Evolutionary conservation across 2,113 vertebrate species (phyloP).

Genomic region (Columba livia): DNA sequence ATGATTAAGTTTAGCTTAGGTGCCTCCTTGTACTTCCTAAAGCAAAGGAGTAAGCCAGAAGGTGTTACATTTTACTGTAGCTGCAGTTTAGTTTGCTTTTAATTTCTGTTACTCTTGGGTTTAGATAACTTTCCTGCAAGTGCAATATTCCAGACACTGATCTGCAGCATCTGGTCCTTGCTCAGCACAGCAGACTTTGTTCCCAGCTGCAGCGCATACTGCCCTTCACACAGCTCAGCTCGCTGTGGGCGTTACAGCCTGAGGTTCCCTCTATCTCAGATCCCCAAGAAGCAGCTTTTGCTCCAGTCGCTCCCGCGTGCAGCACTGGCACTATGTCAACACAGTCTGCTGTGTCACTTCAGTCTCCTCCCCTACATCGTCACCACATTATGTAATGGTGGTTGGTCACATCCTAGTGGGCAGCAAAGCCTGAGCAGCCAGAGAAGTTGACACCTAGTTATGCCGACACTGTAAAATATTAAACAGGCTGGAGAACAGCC

Average conservation of each 20-base stretch:
- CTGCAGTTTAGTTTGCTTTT: background rate
- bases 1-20: background rate
- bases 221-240: background rate
- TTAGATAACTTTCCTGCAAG: background rate
- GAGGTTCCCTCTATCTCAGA: background rate
- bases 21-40: background rate
- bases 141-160: background rate
- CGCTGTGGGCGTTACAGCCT: background rate
- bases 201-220: background rate
- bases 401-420: background rate
- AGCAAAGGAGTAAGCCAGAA: background rate
- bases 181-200: background rate
- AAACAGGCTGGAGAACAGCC: background rate
- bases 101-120: background rate
- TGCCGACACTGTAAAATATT: background rate
- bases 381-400: background rate
- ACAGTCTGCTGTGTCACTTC: background rate
- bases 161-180: background rate
- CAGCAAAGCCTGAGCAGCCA: background rate
- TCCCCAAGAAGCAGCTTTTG: background rate
- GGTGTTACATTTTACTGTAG: background rate
- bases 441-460: background rate
- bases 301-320: background rate
- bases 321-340: background rate
- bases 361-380: background rate